Conservation (phyloP, 37 sponge, comb jelly and placozoan genomes). For the Diacarnus erythraeanus region DNA sequence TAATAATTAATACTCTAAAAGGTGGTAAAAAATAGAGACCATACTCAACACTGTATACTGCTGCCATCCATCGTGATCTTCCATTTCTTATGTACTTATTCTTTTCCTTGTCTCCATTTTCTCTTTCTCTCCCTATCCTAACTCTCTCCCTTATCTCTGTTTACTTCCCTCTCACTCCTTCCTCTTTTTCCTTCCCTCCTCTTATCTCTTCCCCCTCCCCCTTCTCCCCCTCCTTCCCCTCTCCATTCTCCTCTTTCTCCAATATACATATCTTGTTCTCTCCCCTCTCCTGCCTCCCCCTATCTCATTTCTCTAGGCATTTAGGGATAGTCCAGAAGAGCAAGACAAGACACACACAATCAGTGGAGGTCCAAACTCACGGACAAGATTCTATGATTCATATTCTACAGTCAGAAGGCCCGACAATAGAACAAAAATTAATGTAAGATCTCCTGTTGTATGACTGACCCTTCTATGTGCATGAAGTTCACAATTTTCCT, state of each 20-base stretch:
- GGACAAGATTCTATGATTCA: constrained; percentile 28
- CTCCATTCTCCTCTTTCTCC: not conserved
- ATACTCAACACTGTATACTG: too few species aligned
- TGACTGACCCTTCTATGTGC: too few species aligned
- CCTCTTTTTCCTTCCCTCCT: not conserved
- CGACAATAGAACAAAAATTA: constrained; percentile 17
- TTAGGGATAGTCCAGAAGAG: constrained; percentile 6
- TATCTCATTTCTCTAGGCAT: not conserved
- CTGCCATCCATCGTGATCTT: too few species aligned
- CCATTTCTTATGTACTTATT: not conserved
- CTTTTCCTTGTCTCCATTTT: not conserved
- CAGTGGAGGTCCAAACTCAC: constrained; percentile 12
- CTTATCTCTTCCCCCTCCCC: not conserved
- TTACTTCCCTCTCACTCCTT: not conserved
- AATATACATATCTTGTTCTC: too few species aligned
- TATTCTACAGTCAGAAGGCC: not conserved
- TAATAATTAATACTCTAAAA: too few species aligned
- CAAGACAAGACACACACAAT: not conserved
- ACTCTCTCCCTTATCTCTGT: too few species aligned
- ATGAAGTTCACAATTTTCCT: too few species aligned
- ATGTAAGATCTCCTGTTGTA: too few species aligned
- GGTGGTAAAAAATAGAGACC: too few species aligned
- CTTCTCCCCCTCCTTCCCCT: not conserved
- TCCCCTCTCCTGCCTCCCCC: not conserved
- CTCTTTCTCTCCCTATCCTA: not conserved